These are phyloP conservation scores for Hymenochirus boettgeri DNA, from an alignment of 2,113 vertebrate species.

Conservation along the genomic window DNA sequence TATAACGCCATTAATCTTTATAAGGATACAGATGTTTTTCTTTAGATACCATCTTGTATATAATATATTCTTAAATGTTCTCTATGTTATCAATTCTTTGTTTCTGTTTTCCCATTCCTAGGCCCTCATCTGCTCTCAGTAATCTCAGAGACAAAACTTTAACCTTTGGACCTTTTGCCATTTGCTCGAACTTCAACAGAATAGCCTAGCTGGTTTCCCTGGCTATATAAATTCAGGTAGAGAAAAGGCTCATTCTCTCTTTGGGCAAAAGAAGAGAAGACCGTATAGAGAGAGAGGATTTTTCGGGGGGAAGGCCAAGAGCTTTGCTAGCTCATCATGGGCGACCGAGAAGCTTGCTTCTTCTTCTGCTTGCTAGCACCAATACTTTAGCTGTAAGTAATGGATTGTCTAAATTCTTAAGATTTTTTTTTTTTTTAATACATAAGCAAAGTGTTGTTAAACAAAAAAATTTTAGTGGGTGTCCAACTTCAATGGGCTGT, in stretches of 20 bases:
- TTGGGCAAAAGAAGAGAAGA: constrained; percentile 31
- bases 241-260: constrained; percentile 53
- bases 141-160: constrained; percentile 49
- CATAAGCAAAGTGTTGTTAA: too few species aligned
- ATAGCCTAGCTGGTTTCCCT: constrained; percentile 53
- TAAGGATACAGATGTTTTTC: too few species aligned
- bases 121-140: constrained; percentile 40
- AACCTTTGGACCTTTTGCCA: constrained; percentile 79
- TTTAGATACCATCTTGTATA: too few species aligned
- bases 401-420: too few species aligned
- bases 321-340: constrained; percentile 67
- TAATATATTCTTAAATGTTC: too few species aligned
- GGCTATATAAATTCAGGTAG: constrained; percentile 59
- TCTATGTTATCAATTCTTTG: constrained; percentile 5
- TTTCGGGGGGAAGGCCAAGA: constrained; percentile 43
- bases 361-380: constrained; percentile 62
- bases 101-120: constrained; percentile 41
- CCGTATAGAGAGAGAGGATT: constrained; percentile 17
- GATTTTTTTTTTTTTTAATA: too few species aligned
- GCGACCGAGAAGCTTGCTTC: constrained; percentile 58
- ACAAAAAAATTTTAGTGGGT: too few species aligned
- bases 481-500: too few species aligned
- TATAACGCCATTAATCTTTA: too few species aligned
- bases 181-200: constrained; percentile 53
- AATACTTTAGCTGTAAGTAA: constrained; percentile 63